Conservation (phyloP, 2,797 vertebrate species). For the Lagorchestes hirsutus region DNA sequence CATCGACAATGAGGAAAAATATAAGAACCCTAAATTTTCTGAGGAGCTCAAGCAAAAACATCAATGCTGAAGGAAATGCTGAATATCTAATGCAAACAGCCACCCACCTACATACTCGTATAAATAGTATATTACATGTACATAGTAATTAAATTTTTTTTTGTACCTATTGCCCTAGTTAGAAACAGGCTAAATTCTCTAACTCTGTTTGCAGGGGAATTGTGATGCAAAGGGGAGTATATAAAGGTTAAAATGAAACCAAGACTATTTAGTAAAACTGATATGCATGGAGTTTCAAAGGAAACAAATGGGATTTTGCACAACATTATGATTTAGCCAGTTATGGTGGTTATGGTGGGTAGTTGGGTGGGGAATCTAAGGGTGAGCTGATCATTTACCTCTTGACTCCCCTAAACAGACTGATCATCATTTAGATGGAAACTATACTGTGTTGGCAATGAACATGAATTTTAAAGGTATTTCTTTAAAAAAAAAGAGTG, state of each 20-base stretch:
- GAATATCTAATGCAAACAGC: not conserved
- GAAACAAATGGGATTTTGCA: not conserved
- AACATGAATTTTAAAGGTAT: constrained; percentile 21
- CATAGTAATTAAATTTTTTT: constrained; percentile 11
- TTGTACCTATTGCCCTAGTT: constrained; percentile 11
- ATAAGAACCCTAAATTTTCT: constrained; percentile 65
- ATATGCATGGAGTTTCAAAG: not conserved
- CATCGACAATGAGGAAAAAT: constrained; percentile 68
- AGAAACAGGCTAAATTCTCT: constrained; percentile 9
- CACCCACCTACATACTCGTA: not conserved
- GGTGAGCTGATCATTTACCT: not conserved
- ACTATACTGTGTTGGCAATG: not conserved
- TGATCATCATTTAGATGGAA: not conserved
- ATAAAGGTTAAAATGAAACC: constrained; percentile 33
- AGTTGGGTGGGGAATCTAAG: fast-evolving
- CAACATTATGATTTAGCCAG: not conserved
- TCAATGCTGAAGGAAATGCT: constrained; percentile 70
- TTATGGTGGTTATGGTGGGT: not conserved
- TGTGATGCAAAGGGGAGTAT: not conserved
- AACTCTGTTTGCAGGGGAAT: not conserved
- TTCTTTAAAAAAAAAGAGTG: not conserved
- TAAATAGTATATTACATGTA: not conserved
- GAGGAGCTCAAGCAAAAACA: constrained; percentile 74
- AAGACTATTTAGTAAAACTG: constrained; percentile 5
- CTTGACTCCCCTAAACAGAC: constrained; percentile 16